phyloP scores from a whole-genome alignment of 2,888 invertebrate genomes.

The Agrilus cyanescens region DNA sequence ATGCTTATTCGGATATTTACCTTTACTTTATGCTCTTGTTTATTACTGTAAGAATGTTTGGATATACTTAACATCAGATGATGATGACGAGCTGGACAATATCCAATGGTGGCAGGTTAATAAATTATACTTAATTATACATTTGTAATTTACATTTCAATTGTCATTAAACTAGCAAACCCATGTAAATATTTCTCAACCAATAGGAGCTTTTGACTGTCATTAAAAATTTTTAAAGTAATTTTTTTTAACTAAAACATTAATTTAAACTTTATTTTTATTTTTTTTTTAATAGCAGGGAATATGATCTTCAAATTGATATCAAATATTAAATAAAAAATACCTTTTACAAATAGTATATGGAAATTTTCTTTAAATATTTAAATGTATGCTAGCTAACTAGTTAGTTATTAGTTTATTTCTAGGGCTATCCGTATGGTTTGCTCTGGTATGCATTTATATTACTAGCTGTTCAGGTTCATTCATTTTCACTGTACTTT shows the following conservation, averaged over 20 bases:
- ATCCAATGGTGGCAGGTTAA: constrained; percentile 63
- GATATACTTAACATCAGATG: constrained; percentile 59
- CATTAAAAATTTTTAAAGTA: too few relatives aligned
- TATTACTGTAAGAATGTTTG: constrained; percentile 79
- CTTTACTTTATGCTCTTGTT: constrained; percentile 67
- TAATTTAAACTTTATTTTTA: too few relatives aligned
- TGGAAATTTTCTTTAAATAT: too few relatives aligned
- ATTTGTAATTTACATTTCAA: not conserved
- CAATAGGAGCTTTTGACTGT: too few relatives aligned
- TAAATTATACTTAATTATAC: not conserved
- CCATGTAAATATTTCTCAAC: too few relatives aligned
- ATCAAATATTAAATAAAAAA: too few relatives aligned
- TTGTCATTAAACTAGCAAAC: not conserved
- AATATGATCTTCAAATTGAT: too few relatives aligned
- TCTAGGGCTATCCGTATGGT: constrained; percentile 81
- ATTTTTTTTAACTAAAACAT: too few relatives aligned
- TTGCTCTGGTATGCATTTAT: constrained; percentile 89
- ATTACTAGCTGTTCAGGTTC: constrained; percentile 75
- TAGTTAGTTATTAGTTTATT: constrained; percentile 6
- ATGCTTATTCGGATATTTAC: constrained; percentile 64
- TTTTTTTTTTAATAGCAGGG: too few relatives aligned
- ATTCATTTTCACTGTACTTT: constrained; percentile 75
- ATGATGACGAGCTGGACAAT: constrained; percentile 51
- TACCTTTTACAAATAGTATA: too few relatives aligned
- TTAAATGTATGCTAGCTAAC: too few relatives aligned